Percentiles rank a stretch among this genome's conserved stretches.
These are phyloP conservation scores for Isaurus tuberculatus DNA, from an alignment of 92 coral and sea anemone species.

Conservation along the genomic window DNA sequence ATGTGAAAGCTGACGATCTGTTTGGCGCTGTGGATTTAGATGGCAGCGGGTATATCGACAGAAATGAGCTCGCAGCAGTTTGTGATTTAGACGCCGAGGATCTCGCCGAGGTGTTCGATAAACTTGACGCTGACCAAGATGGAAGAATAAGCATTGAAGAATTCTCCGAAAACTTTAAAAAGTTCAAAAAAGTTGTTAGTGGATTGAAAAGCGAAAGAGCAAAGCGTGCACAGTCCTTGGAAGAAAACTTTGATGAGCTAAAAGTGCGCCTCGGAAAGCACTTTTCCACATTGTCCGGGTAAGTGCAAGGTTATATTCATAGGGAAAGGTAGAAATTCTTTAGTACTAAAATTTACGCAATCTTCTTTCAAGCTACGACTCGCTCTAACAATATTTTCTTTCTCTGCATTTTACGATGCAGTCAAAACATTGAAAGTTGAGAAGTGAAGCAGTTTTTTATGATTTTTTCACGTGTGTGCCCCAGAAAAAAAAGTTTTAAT, in stretches of 20 bases:
- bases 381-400: conserved; percentile 33
- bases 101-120: conserved; percentile 88
- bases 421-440: conserved; percentile 31
- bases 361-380: not conserved
- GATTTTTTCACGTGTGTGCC: not conserved
- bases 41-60: conserved; percentile 94
- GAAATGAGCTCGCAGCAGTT: conserved; percentile 95
- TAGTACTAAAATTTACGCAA: not conserved
- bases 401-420: conserved; percentile 30
- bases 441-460: conserved; percentile 12
- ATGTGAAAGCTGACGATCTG: conserved; percentile 78
- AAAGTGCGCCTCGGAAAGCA: conserved; percentile 79
- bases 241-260: conserved; percentile 72
- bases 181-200: conserved; percentile 83
- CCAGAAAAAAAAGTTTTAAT: conserved; percentile 2
- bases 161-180: conserved; percentile 92
- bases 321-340: not conserved
- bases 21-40: conserved; percentile 95
- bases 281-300: conserved; percentile 74
- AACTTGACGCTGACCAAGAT: conserved; percentile 89
- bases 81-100: conserved; percentile 93
- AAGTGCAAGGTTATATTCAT: conserved; percentile 29
- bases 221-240: conserved; percentile 62
- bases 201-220: conserved; percentile 80
- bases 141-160: conserved; percentile 97